A percentile compares a stretch with the other conserved stretches of the same genome.
Evolutionary conservation across 2,797 vertebrate genomes (phyloP).

Genomic region (Melanotaenia maccullochi): DNA sequence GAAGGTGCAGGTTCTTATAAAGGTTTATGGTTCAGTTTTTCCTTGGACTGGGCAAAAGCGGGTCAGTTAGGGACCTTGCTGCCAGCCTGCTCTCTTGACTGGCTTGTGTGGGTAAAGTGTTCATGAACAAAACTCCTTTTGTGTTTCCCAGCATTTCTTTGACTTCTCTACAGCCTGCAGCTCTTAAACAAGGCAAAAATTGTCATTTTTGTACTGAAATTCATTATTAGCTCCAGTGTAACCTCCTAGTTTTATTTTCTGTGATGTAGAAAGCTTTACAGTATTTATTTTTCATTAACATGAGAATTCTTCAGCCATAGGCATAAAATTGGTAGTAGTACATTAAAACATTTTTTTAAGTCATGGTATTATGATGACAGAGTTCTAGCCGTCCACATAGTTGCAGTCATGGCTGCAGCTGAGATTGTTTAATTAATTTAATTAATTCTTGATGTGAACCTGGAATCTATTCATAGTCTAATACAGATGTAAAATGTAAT

Average conservation of each 20-base stretch:
- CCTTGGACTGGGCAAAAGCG: conserved; percentile 19
- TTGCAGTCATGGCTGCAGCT: neutral
- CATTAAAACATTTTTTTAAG: neutral
- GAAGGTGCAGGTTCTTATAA: conserved; percentile 56
- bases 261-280: neutral
- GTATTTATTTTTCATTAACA: neutral
- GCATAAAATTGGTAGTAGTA: neutral
- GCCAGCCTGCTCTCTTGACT: conserved; percentile 57
- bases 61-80: conserved; percentile 46
- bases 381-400: neutral
- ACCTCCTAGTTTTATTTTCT: conserved; percentile 2
- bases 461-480: neutral
- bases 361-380: neutral
- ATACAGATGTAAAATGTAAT: neutral
- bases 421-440: neutral
- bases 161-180: conserved; percentile 25
- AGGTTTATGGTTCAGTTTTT: conserved; percentile 30
- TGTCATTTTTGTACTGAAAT: conserved; percentile 24
- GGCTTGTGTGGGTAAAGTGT: conserved; percentile 53
- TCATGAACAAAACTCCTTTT: conserved; percentile 36
- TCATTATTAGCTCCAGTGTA: conserved; percentile 9
- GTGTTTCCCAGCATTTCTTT: conserved; percentile 32
- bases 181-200: conserved; percentile 24
- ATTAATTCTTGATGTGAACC: conserved; percentile 1
- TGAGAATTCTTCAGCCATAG: neutral